These are phyloP conservation scores for Charadrius vociferus DNA, from an alignment of 2,113 vertebrate species.

Conservation along the genomic window DNA sequence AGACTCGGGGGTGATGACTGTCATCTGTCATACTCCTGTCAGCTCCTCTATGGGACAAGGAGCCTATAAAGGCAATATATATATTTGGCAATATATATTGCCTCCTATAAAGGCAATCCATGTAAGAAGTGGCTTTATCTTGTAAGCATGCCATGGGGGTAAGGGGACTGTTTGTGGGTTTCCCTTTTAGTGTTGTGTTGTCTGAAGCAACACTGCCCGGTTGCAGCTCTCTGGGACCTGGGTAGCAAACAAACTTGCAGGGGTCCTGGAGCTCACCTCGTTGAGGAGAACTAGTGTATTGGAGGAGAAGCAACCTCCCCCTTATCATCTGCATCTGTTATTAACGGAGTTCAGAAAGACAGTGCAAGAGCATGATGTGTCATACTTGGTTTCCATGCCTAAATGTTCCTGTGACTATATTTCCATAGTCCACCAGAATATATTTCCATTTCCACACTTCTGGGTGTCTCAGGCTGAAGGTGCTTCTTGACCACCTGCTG, in stretches of 20 bases:
- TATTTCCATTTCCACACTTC: fast-evolving
- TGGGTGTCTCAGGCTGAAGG: neutral
- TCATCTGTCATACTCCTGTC: neutral
- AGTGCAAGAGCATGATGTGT: neutral
- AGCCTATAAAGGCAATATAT: no score
- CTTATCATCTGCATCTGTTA: no score
- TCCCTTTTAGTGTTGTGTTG: neutral
- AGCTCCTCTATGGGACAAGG: neutral
- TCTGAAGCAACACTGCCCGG: neutral
- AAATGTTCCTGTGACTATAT: neutral
- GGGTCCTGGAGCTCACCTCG: neutral
- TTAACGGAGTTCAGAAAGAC: no score
- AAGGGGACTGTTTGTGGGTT: neutral
- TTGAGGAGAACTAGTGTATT: fast-evolving
- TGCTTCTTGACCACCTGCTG: neutral
- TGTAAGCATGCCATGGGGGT: neutral
- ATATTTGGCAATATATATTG: no score
- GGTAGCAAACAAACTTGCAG: neutral
- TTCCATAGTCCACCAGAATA: no score
- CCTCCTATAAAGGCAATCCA: no score
- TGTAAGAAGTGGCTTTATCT: neutral
- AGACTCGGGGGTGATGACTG: neutral
- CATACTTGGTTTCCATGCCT: neutral
- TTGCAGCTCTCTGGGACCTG: neutral
- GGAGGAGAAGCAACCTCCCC: neutral